These are phyloP conservation scores for Psilopogon haemacephalus DNA, from an alignment of 2,113 vertebrate species.

Conservation along the genomic window DNA sequence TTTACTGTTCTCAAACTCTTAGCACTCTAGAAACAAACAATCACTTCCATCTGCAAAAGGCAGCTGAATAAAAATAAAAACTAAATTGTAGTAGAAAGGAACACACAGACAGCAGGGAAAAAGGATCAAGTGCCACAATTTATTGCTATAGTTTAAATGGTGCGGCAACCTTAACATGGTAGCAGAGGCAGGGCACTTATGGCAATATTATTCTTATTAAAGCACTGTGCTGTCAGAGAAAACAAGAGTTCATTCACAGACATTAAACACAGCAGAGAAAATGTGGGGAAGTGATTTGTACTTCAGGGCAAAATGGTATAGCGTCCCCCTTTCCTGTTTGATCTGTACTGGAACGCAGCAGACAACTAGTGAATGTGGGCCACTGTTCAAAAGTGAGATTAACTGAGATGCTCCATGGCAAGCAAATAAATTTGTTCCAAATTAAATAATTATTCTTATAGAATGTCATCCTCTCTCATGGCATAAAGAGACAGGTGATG, in stretches of 20 bases:
- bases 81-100: constrained; percentile 25
- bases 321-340: constrained; percentile 45
- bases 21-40: constrained; percentile 25
- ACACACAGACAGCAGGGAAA: constrained; percentile 1
- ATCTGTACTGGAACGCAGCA: constrained; percentile 35
- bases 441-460: constrained; percentile 71
- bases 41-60: constrained; percentile 40
- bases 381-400: constrained; percentile 47
- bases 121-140: constrained; percentile 31
- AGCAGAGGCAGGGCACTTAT: background rate
- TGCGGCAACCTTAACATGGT: constrained; percentile 10
- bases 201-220: constrained; percentile 55
- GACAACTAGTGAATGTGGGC: constrained; percentile 27
- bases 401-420: constrained; percentile 47
- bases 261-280: constrained; percentile 33
- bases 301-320: constrained; percentile 46
- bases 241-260: constrained; percentile 46
- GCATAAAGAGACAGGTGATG: constrained; percentile 68
- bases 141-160: constrained; percentile 46
- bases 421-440: constrained; percentile 73
- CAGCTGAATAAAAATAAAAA: constrained; percentile 50
- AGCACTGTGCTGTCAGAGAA: constrained; percentile 37
- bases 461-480: constrained; percentile 49
- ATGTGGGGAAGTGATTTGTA: constrained; percentile 38
- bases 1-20: constrained; percentile 39